Evolutionary conservation across 2,113 vertebrate genomes (phyloP).

Genomic region (Ornithorhynchus anatinus): DNA sequence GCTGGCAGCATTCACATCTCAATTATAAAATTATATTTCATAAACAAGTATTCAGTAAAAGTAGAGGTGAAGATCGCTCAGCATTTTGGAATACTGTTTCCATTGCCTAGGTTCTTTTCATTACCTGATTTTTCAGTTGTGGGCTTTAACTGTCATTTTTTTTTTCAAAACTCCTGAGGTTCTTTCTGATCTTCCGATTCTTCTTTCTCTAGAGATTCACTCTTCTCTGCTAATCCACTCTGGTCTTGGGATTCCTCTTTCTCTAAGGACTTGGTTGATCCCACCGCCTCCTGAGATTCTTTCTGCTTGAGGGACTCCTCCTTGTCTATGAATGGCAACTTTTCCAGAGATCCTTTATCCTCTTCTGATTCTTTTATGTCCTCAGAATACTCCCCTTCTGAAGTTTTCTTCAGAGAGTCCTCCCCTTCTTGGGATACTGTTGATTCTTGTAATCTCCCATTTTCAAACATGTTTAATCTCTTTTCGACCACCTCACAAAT

Average conservation of each 20-base stretch:
- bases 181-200: background rate
- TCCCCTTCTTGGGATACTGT: no score
- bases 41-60: background rate
- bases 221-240: background rate
- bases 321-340: accelerated
- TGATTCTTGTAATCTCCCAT: background rate
- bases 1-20: background rate
- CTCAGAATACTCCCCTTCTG: accelerated
- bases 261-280: background rate
- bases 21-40: background rate
- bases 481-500: slow-evolving; percentile 76
- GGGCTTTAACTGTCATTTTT: background rate
- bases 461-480: slow-evolving; percentile 55
- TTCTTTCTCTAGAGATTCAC: background rate
- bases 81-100: background rate
- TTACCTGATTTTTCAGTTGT: slow-evolving; percentile 5
- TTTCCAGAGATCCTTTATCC: accelerated
- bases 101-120: background rate
- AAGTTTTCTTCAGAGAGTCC: background rate
- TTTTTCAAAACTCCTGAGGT: background rate
- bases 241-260: background rate
- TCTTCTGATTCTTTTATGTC: accelerated
- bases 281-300: accelerated
- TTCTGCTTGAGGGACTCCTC: background rate
- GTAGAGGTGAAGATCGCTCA: background rate